Evolutionary conservation across 2,797 vertebrate species (phyloP), one percentile per base, ranked within the genome.

Genomic region (Diceros bicornis): DNA sequence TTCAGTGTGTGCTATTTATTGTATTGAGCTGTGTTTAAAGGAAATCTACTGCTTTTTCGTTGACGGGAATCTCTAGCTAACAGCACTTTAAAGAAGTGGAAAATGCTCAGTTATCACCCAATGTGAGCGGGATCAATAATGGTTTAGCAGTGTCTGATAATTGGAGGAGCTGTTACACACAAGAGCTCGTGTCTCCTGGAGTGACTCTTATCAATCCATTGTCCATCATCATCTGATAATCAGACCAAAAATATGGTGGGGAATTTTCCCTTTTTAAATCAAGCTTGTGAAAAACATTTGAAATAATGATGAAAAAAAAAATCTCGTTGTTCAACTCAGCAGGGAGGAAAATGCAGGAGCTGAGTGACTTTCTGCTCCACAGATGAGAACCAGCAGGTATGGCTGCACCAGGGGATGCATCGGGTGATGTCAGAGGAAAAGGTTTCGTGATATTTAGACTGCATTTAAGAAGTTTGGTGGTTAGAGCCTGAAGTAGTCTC

Each of bases 141-240:
- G 98, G 99, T 99, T 99, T 99, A 99, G 99, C 99, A 99, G 99
- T 99, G 99, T 99, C 99, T 99, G 99, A 99, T 99, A 99, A 99
- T 99, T 99, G 99, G 99, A 99, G 99, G 98, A 98, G 99, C 99
- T 99, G 99, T 99, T 99, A 99, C 98, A 98, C 98, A 99, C 98
- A 98, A 99, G 99, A 98, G 99, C 99, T 98, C 97, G 98, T 98
- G 98, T 99, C 98, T 99, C 99, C 99, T 99, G 98, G 99, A 99
- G 99, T 99, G 99, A 99, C 99, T 99, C 99, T 99, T 99, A 99
- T 99, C 99, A 99, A 99, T 99, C 98, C 98, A 99, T 99, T 99
- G 99, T 99, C 99, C 98, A 32, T 99, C 99, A 99, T 99, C 99
- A 99, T 99, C 98, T 99, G 98, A 99, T 99, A 99, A 99, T 99